These are phyloP conservation scores for Mamestra configurata DNA, from an alignment of 1,140 invertebrate genomes.

Conservation along the genomic window DNA sequence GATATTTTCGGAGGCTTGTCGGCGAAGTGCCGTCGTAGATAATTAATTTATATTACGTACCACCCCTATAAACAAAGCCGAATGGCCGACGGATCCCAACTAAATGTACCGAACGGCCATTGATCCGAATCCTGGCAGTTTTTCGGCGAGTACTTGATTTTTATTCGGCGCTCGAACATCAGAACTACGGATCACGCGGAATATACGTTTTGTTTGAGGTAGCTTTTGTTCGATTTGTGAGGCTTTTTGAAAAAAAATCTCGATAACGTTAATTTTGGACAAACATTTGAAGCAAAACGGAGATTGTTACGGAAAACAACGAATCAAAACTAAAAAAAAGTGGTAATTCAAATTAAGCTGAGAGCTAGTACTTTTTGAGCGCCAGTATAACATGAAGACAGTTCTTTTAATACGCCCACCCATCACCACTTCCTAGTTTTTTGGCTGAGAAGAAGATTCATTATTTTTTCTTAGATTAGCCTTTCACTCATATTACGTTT, in stretches of 20 bases:
- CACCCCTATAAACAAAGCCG: slow-evolving; percentile 34
- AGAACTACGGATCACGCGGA: neutral
- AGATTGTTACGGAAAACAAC: too few relatives aligned
- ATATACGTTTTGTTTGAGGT: slow-evolving; percentile 4
- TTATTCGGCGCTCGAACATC: neutral
- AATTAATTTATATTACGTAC: slow-evolving; percentile 56
- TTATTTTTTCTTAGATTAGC: too few relatives aligned
- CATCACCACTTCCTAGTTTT: too few relatives aligned
- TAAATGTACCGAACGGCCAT: slow-evolving; percentile 21
- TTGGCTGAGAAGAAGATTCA: too few relatives aligned
- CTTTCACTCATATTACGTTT: too few relatives aligned
- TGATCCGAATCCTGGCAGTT: slow-evolving; percentile 17
- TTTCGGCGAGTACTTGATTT: neutral
- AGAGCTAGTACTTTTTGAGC: too few relatives aligned
- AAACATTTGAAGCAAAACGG: neutral
- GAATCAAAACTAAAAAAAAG: too few relatives aligned
- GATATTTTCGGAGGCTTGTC: slow-evolving; percentile 42
- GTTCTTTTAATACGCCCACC: too few relatives aligned
- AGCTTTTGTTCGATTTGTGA: neutral
- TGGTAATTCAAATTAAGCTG: too few relatives aligned
- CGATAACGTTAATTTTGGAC: neutral
- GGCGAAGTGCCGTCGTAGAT: slow-evolving; percentile 36
- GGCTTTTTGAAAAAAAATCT: slow-evolving; percentile 1
- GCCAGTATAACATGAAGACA: too few relatives aligned
- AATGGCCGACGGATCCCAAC: slow-evolving; percentile 10